Base-by-base conservation (phyloP, 2,888 invertebrate genomes). In the Autographa pulchrina region DNA sequence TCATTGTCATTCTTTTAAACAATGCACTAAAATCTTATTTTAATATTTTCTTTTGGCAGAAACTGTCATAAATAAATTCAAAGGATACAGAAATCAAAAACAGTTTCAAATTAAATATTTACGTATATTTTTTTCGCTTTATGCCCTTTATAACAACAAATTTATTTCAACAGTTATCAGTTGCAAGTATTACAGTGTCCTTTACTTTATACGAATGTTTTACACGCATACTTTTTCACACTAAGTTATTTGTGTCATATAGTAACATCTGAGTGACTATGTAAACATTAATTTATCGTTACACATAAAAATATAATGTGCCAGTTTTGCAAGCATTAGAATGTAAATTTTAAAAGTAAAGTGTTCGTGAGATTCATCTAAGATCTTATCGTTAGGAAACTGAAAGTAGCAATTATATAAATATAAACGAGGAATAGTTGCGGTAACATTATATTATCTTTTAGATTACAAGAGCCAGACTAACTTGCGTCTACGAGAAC, bases 81-180 rank as follows among this genome's bases (percentile, higher is more conserved):
- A 48, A 54, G 62, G 84, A 85, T 88, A 85, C 48, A 84, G 86
- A 93, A 88, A 89, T 89, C 66, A 89, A 85, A 89, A 66, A 65
- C 2, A 72, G 31, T 76, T 76, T 89, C 83, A 94, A 95, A 94
- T 94, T 94, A 94, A 95, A 95, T 95, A 94, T 94, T 94, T 95
- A 95, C 94, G 95, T 95, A 95, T 94, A 94, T 95, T 95, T 94
- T 90, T 92, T 92, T 92, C 90, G 89, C 91, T 92, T 93, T 93
- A 94, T 93, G 92, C 88, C 88, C 91, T 91, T 93, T 91, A 90
- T 93, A 95, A 95, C 92, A 95, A 94, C 91, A 93, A 92, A 89
- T 92, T 86, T 80, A 83, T 90, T 87, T 91, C 90, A 94, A 93
- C 93, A 93, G 89, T 89, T 69, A 85, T 89, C 87, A 86, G 88